Percentiles rank a stretch among this genome's conserved stretches.
phyloP scores from a whole-genome alignment of 2,113 vertebrate genomes.

The Aix galericulata region DNA sequence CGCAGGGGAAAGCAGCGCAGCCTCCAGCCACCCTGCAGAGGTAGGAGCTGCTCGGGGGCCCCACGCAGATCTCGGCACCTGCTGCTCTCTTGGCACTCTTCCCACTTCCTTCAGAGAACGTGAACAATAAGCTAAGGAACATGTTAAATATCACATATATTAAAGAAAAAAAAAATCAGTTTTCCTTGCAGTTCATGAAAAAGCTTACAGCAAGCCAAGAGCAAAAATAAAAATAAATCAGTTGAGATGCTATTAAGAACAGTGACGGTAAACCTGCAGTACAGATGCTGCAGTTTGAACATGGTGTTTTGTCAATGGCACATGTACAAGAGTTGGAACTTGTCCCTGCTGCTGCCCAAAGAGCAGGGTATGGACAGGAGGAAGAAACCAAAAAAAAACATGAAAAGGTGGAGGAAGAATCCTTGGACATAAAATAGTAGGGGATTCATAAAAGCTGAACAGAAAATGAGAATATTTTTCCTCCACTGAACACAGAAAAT shows the following conservation, averaged over 20 bases:
- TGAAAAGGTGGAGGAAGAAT: not conserved
- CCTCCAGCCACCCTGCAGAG: not conserved
- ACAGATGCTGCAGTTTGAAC: not conserved
- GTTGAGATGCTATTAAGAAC: not conserved
- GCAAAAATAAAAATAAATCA: slow-evolving; percentile 7
- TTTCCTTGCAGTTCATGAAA: not conserved
- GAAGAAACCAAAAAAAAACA: not conserved
- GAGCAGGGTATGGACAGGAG: not conserved
- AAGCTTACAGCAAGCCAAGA: not conserved
- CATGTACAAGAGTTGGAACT: accelerated
- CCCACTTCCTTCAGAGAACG: not conserved
- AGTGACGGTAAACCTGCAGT: not conserved
- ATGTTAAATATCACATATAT: not conserved
- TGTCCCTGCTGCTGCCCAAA: not conserved
- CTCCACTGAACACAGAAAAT: not conserved
- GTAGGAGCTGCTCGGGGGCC: not conserved
- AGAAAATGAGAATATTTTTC: accelerated
- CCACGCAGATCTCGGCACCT: accelerated
- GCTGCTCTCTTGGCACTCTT: accelerated
- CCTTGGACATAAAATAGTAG: not conserved
- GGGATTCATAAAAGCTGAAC: not conserved
- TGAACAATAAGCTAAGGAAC: not conserved
- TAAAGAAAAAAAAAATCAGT: not conserved
- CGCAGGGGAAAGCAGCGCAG: accelerated
- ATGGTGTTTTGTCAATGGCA: not conserved